These are phyloP conservation scores for Melitaea athalia DNA, from an alignment of 2,888 invertebrate species.

Conservation along the genomic window DNA sequence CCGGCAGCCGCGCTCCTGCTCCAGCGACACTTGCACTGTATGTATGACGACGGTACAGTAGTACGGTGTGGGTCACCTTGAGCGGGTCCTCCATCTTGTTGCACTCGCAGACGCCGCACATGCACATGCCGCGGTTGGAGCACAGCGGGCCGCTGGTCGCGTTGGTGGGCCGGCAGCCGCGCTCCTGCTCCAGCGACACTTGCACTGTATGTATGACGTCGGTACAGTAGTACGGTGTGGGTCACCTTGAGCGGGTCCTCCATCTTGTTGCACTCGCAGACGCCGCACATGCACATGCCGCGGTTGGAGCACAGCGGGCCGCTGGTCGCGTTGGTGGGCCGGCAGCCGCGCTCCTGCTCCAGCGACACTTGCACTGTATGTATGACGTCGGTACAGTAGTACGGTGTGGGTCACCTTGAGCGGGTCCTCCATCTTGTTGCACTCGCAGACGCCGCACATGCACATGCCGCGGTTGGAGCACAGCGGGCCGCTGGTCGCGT, in stretches of 20 bases:
- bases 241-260: constrained; percentile 84
- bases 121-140: constrained; percentile 93
- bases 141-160: constrained; percentile 88
- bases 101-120: constrained; percentile 94
- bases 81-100: constrained; percentile 84
- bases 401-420: constrained; percentile 77
- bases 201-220: no score
- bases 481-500: constrained; percentile 86
- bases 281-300: constrained; percentile 94
- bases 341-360: constrained; percentile 83
- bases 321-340: constrained; percentile 86
- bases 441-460: constrained; percentile 93
- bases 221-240: background rate
- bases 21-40: constrained; percentile 50
- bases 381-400: no score
- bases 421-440: constrained; percentile 85
- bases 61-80: constrained; percentile 72
- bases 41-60: no score
- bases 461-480: constrained; percentile 95
- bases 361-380: constrained; percentile 47
- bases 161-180: constrained; percentile 87
- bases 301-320: constrained; percentile 92
- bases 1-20: constrained; percentile 84
- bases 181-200: constrained; percentile 68
- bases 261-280: constrained; percentile 90